Percentiles rank a stretch among this genome's conserved stretches.
Evolutionary conservation across 2,888 invertebrate genomes (phyloP).

Genomic region (Endomychus coccineus): DNA sequence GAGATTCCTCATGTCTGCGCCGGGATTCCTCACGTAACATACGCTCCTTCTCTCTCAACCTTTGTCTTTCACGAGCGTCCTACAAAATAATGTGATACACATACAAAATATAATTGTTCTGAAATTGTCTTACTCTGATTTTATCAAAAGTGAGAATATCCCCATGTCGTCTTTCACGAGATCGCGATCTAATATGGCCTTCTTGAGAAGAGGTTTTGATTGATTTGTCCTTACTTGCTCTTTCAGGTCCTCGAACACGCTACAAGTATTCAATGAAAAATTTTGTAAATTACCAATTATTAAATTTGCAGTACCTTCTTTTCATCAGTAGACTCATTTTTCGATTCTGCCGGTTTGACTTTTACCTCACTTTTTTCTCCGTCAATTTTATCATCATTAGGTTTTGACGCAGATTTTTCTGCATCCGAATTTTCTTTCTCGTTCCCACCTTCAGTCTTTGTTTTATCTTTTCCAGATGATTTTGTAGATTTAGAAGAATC

Average conservation of each 20-base stretch:
- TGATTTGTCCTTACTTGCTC: constrained; percentile 16
- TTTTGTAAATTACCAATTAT: too few species aligned
- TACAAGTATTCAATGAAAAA: too few species aligned
- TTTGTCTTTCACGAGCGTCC: constrained; percentile 67
- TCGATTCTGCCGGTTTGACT: neutral
- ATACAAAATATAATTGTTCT: constrained; percentile 6
- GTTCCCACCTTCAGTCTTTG: constrained; percentile 5
- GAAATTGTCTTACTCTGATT: constrained; percentile 51
- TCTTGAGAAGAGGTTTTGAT: constrained; percentile 14
- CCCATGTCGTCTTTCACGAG: constrained; percentile 18
- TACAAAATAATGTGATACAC: constrained; percentile 28
- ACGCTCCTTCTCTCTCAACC: constrained; percentile 70
- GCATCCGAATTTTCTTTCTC: constrained; percentile 13
- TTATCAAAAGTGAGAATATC: constrained; percentile 73
- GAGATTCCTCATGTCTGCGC: constrained; percentile 68
- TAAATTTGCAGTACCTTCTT: too few species aligned
- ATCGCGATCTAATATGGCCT: constrained; percentile 16
- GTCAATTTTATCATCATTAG: constrained; percentile 20
- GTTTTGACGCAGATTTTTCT: constrained; percentile 14
- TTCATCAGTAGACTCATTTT: neutral
- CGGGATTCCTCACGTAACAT: constrained; percentile 74
- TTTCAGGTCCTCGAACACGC: constrained; percentile 10
- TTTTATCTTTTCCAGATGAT: constrained; percentile 12
- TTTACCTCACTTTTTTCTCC: constrained; percentile 12
- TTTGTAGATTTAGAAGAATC: constrained; percentile 12